Base-by-base conservation (phyloP, 1,140 invertebrate genomes). In the Apolygus lucorum region DNA sequence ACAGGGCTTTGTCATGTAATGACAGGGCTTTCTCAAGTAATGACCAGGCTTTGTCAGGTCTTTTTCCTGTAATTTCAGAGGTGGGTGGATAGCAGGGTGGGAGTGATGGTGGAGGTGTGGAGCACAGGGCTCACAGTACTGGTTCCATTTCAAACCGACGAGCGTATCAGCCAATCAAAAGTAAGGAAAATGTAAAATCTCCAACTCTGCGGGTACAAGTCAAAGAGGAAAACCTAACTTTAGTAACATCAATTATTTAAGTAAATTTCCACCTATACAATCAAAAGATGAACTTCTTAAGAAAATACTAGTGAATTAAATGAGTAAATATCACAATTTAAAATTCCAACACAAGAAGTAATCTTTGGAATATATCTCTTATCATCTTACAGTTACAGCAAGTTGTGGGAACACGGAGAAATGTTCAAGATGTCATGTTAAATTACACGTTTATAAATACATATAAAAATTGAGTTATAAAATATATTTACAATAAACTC, bases 321-420 rank as follows among this genome's bases (percentile, higher is more conserved):
- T 17, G 17, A 42, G 22, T 68, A 68, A 13, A 11, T 68, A 68
- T 68, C 67, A 68, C 67, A 68, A 59, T 62, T 27, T 62, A 21
- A 62, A 25, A 59, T 68, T 68, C 54, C 54, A 68, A 52, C 26
- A 25, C 14, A 68, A 68, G 24, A 26, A 68, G 52, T 62, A 62
- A 68, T 68, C 67, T 68, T 68, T 68, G 67, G 67, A 68, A 59
- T 29, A 11, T 2, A 0, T 21, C 2, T 42, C 26, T 28, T 27
- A 2, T 28, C n/a, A n/a, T 26, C 28, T 26, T 26, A 64, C 4
- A 64, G 24, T 24, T 64, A 26, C 28, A 2, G 29, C 26, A 21
- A 67, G 17, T 34, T n/a, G 17, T n/a, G 34, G 14, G 1, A 67
- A 64, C 25, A 22, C 28, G n/a, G 25, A 64, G 27, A 34, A 34